Evolutionary conservation across 2,113 vertebrate species (phyloP).

Genomic region (Sturnira hondurensis): DNA sequence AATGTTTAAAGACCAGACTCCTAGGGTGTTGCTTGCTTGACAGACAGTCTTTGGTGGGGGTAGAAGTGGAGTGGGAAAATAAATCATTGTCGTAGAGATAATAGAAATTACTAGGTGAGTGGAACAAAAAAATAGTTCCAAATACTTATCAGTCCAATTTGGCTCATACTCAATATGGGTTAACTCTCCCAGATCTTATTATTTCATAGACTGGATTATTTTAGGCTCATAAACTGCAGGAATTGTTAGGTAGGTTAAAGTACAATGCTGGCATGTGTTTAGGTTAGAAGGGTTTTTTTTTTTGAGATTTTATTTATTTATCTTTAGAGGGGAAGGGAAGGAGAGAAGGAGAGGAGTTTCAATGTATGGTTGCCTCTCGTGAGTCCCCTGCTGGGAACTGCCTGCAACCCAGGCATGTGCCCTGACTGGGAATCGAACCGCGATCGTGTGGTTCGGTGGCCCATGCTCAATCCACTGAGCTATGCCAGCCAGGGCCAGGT

Average conservation of each 20-base stretch:
- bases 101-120: neutral
- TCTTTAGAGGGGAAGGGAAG: no score
- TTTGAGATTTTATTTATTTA: no score
- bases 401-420: no score
- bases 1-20: conserved; percentile 51
- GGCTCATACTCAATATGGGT: neutral
- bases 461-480: no score
- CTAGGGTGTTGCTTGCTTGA: conserved; percentile 37
- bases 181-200: neutral
- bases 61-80: conserved; percentile 41
- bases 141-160: neutral
- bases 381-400: no score
- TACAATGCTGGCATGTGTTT: neutral
- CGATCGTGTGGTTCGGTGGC: no score
- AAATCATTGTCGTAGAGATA: conserved; percentile 30
- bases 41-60: neutral
- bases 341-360: no score
- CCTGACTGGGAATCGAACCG: no score
- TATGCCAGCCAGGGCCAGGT: no score
- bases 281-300: no score
- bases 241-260: neutral
- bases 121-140: conserved; percentile 1
- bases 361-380: no score
- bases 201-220: neutral
- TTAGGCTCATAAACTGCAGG: neutral